These are phyloP conservation scores for Trissoscelio sp. DNA, from an alignment of 2,888 invertebrate genomes.

Conservation along the genomic window DNA sequence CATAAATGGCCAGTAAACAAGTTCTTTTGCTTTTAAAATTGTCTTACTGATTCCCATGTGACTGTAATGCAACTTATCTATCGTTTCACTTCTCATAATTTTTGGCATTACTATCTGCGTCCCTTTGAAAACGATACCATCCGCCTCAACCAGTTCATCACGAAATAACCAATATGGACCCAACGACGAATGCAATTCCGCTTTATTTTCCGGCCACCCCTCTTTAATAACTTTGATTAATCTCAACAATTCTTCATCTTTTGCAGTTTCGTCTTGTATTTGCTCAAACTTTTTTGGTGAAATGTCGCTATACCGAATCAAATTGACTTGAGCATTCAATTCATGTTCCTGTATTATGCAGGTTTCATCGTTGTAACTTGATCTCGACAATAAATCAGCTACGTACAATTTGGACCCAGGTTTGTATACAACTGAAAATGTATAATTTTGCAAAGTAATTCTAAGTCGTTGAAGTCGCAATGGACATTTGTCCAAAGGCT, in stretches of 20 bases:
- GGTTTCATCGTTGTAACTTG: slow-evolving; percentile 35
- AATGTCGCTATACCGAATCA: slow-evolving; percentile 10
- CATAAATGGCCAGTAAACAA: slow-evolving; percentile 72
- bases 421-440: slow-evolving; percentile 55
- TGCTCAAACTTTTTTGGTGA: slow-evolving; percentile 16
- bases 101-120: slow-evolving; percentile 70
- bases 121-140: slow-evolving; percentile 68
- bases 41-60: slow-evolving; percentile 73
- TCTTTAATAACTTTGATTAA: slow-evolving; percentile 6
- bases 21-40: slow-evolving; percentile 62
- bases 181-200: neutral
- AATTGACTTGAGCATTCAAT: slow-evolving; percentile 12
- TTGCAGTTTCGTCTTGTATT: slow-evolving; percentile 32
- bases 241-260: slow-evolving; percentile 60
- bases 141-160: slow-evolving; percentile 16
- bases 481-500: slow-evolving; percentile 65
- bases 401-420: slow-evolving; percentile 73
- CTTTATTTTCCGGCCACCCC: slow-evolving; percentile 6
- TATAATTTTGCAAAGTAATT: slow-evolving; percentile 54
- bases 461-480: slow-evolving; percentile 33
- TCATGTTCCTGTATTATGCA: no score
- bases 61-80: slow-evolving; percentile 69
- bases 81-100: slow-evolving; percentile 64
- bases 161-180: slow-evolving; percentile 55
- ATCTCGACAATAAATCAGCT: slow-evolving; percentile 75